Evolutionary conservation across 2,113 vertebrate species (phyloP).

Genomic region (Elanoides forficatus): DNA sequence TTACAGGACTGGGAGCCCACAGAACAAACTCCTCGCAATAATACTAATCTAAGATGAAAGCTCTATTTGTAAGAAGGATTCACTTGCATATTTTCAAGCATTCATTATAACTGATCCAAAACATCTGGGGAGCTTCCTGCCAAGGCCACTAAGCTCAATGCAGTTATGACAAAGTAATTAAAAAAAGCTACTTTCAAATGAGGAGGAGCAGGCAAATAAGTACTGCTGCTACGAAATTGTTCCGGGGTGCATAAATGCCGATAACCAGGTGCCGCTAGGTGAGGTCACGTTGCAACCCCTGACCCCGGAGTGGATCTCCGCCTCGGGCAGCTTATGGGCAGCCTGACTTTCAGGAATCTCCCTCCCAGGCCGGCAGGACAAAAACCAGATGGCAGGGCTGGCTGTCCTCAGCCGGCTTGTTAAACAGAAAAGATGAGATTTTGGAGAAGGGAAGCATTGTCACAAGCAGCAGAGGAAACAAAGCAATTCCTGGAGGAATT

Average conservation of each 20-base stretch:
- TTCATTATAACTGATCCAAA: slow-evolving; percentile 6
- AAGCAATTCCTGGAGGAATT: not conserved
- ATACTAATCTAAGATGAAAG: slow-evolving; percentile 12
- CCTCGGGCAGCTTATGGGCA: rapidly evolving
- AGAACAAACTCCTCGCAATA: not conserved
- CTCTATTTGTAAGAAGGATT: not conserved
- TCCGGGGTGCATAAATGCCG: not conserved
- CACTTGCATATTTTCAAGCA: not conserved
- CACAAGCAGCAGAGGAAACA: not conserved
- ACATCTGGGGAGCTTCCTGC: slow-evolving; percentile 14
- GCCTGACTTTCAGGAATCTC: not conserved
- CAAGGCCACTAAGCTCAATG: not conserved
- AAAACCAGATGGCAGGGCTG: not conserved
- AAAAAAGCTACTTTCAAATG: not conserved
- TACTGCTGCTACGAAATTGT: not conserved
- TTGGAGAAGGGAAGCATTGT: not conserved
- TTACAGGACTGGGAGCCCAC: not conserved
- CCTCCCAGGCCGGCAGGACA: not conserved
- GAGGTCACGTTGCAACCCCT: not conserved
- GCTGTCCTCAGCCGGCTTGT: not conserved
- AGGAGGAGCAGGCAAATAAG: not conserved
- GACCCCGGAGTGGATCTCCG: not conserved
- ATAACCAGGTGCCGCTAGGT: rapidly evolving
- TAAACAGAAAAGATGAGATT: not conserved
- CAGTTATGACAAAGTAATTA: not conserved